Evolutionary conservation across 2,888 invertebrate genomes (phyloP), one percentile per base, ranked within the genome.

Genomic region (Linyphia triangularis): DNA sequence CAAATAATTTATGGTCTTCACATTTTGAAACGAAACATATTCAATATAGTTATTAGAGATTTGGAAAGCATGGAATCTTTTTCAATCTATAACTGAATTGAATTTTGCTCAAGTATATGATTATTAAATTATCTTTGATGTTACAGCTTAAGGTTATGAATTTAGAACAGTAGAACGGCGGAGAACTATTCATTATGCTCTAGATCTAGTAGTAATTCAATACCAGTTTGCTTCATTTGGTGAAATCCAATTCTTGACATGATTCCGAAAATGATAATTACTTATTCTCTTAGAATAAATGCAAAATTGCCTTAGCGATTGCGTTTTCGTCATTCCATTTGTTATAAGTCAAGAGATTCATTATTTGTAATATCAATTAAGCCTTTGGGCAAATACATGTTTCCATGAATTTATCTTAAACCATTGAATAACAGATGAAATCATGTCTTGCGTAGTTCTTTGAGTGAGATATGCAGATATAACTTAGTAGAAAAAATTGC

Each of bases 141-240:
- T n/a, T n/a, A 51, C 51, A 51, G n/a, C n/a, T n/a, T n/a, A n/a
- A n/a, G 51, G 51, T 51, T n/a, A 51, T n/a, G 51, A 51, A 51
- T 51, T 51, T 51, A 51, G 51, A 51, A n/a, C n/a, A 5, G 5
- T 51, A 51, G 16, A 51, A 51, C 51, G n/a, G n/a, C 16, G 16
- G 5, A 5, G n/a, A 1, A 51, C 51, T n/a, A 51, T 51, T 51
- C 51, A 51, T 51, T 5, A n/a, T 9, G 51, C 9, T 13, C 13
- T 0, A 51, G n/a, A n/a, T 51, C 9, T 16, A 51, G 51, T 5
- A 51, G n/a, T 51, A 51, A 51, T 51, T 51, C 51, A 51, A 51
- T 51, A 51, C n/a, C n/a, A 3, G 51, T n/a, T 51, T 9, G 51
- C 51, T 13, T 10, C 51, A n/a, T n/a, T 13, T 51, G 51, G n/a